Conservation (phyloP, 2,888 invertebrate genomes). For the Frankliniella intonsa region DNA sequence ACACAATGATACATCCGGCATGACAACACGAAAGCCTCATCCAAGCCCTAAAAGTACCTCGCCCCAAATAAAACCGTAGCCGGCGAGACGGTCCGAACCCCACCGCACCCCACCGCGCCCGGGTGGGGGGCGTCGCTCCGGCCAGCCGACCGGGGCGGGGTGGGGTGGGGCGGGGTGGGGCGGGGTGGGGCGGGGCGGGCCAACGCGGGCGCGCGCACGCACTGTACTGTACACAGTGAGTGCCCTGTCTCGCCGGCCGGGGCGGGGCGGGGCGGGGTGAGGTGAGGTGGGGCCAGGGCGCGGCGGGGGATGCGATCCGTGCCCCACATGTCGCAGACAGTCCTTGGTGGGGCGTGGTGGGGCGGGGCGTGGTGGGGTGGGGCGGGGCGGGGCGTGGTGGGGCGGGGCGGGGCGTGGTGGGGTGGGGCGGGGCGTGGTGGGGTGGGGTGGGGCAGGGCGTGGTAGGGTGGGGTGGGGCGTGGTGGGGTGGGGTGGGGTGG, state of each 20-base stretch:
- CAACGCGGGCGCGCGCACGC: no score
- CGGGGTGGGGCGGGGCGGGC: no score
- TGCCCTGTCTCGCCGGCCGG: not conserved
- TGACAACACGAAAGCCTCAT: no score
- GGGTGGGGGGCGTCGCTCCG: no score
- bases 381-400: not conserved
- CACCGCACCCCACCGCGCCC: no score
- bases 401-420: not conserved
- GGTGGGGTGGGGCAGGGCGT: not conserved
- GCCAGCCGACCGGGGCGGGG: no score
- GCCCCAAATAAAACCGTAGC: no score
- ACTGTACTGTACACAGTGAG: not conserved
- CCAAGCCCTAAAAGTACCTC: no score
- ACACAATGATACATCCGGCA: no score
- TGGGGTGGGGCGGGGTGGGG: no score
- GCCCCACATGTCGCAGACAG: conserved; percentile 23
- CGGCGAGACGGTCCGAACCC: no score
- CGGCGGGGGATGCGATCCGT: conserved; percentile 14
- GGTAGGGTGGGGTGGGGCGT: not conserved
- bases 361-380: not conserved
- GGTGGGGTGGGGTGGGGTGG: not conserved
- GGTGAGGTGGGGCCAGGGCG: not conserved
- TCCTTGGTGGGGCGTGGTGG: not conserved
- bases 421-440: not conserved
- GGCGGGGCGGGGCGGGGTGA: not conserved